Evolutionary conservation across 2,888 invertebrate species (phyloP), one percentile per base, ranked within the genome.

Genomic region (Caenorhabditis auriculariae): DNA sequence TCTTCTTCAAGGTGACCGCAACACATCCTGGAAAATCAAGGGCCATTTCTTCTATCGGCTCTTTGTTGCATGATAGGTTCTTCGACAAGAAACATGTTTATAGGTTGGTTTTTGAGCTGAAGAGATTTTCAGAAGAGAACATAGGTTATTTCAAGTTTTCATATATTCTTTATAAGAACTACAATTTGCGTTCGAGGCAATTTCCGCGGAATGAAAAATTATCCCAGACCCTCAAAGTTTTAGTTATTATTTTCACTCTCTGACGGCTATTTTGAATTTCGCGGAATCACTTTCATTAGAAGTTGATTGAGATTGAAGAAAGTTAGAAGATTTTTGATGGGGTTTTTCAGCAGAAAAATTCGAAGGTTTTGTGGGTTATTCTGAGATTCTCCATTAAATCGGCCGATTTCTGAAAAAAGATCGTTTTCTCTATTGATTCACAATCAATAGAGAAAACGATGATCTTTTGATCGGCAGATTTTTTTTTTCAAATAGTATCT

Each of bases 41-140:
- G 12, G 59, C 57, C 4, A 60, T 60, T 3, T 54, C 42, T 15
- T 58, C 67, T 1, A 49, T 67, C 15, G 64, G 57, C 38, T 56
- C 54, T 44, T 54, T 67, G 2, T 19, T 67, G 19, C 47, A 56
- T 29, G 67, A 64, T 38, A 38, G 67, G 19, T 9, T 66, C 12
- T 51, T 51, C 3, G 50, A 43, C 26, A 23, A 44, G n/a, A 38
- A n/a, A 9, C 23, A 43, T 17, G 12, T 52, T 19, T 21, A 35
- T 2, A 52, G 28, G 50, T 50, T 15, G 15, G 21, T 37, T 21
- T n/a, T n/a, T n/a, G n/a, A 61, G 15, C 32, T 54, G 17, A 52
- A 45, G 7, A 47, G 50, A 38, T 49, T 57, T 19, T 49, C 5
- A 39, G 4, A 26, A 5, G 15, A 37, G 15, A 37, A 39, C 7